phyloP scores from a whole-genome alignment of 2,113 vertebrate genomes.

The Hemichromis elongatus region DNA sequence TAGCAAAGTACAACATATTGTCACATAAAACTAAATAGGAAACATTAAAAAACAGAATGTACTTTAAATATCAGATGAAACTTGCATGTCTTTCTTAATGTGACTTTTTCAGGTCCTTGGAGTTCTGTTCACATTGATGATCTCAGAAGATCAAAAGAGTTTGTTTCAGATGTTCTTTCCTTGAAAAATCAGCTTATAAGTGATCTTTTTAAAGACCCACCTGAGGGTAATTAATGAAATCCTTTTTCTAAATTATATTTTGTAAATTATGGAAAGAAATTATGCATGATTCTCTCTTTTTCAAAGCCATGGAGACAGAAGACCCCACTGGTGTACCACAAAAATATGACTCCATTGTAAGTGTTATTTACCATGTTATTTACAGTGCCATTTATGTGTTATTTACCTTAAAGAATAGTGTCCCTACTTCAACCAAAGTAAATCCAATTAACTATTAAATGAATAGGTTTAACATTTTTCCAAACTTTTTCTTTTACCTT shows the following conservation, averaged over 20 bases:
- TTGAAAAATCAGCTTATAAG: slow-evolving; percentile 4
- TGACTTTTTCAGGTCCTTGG: slow-evolving; percentile 12
- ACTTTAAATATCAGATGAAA: neutral
- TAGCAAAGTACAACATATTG: neutral
- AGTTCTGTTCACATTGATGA: slow-evolving; percentile 32
- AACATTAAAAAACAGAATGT: neutral
- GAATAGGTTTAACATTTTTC: neutral
- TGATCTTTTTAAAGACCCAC: slow-evolving; percentile 13
- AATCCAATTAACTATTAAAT: neutral
- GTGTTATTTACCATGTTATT: neutral
- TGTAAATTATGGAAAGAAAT: neutral
- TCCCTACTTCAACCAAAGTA: fast-evolving
- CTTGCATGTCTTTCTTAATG: neutral
- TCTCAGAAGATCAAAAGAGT: slow-evolving; percentile 34
- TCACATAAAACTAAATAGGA: neutral
- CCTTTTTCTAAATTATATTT: neutral
- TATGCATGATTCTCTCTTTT: neutral
- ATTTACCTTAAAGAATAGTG: neutral
- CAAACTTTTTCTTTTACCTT: neutral
- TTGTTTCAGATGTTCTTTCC: slow-evolving; percentile 9
- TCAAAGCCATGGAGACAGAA: neutral
- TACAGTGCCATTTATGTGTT: neutral
- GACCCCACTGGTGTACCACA: neutral
- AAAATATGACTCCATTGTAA: neutral
- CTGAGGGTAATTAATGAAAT: neutral